Evolutionary conservation across 37 sponge, comb jelly and placozoan species (phyloP).

Genomic region (Spongilla lacustris): DNA sequence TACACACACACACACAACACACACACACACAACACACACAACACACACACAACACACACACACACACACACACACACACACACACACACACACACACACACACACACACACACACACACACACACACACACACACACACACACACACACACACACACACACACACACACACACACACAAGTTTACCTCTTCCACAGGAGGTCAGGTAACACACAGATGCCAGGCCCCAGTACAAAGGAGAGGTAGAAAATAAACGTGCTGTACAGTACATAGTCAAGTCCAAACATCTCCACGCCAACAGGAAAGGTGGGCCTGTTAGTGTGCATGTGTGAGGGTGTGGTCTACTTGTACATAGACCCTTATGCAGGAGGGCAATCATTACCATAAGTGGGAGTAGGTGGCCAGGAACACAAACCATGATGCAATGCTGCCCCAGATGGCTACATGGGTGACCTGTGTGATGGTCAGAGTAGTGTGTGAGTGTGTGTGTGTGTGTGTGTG

Average conservation of each 20-base stretch:
- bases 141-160: too few species aligned
- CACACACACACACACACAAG: too few species aligned
- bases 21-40: too few species aligned
- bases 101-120: too few species aligned
- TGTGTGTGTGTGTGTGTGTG: too few species aligned
- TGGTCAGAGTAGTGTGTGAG: background rate
- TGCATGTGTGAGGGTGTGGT: background rate
- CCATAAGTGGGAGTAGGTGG: constrained; percentile 64
- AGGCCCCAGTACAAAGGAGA: constrained; percentile 37
- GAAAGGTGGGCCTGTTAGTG: constrained; percentile 51
- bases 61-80: too few species aligned
- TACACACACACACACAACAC: too few species aligned
- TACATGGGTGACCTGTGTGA: constrained; percentile 48
- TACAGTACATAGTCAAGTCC: constrained; percentile 59
- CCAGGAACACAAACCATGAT: constrained; percentile 59
- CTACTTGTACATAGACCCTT: background rate
- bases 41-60: too few species aligned
- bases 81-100: too few species aligned
- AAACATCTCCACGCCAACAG: constrained; percentile 60
- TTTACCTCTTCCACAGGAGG: constrained; percentile 30
- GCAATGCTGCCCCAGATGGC: constrained; percentile 64
- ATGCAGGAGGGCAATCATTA: background rate
- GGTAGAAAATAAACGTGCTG: constrained; percentile 50
- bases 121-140: too few species aligned
- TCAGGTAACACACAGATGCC: constrained; percentile 47